Conservation (phyloP, 2,797 vertebrate species). For the Phyllotis vaccarum region DNA sequence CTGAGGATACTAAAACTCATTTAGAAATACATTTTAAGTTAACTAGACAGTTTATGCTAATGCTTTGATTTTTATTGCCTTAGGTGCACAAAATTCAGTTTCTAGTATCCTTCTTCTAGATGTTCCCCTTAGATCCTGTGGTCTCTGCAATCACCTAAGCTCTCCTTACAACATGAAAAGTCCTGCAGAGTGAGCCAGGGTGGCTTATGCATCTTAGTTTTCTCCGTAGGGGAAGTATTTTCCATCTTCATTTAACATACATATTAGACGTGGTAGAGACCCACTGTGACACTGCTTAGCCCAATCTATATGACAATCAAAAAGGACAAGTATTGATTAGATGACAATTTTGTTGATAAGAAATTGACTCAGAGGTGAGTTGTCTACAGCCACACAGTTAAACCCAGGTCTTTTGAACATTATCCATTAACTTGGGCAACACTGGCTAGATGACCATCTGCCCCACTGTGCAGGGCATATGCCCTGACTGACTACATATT, state of each 20-base stretch:
- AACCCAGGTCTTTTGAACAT: not conserved
- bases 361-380: not conserved
- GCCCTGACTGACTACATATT: not conserved
- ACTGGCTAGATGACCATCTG: not conserved
- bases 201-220: not conserved
- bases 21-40: conserved; percentile 54
- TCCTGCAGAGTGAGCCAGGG: not conserved
- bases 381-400: not conserved
- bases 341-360: not conserved
- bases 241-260: not conserved
- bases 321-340: not conserved
- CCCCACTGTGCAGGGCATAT: not conserved
- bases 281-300: not conserved
- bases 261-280: not conserved
- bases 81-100: not conserved
- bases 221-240: not conserved
- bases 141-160: not conserved
- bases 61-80: not conserved
- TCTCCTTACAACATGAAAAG: not conserved
- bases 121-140: not conserved
- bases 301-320: not conserved
- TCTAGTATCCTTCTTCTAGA: not conserved
- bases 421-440: not conserved
- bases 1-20: conserved; percentile 33
- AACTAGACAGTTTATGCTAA: not conserved